These are phyloP conservation scores for Protosalanx chinensis DNA, from an alignment of 2,797 vertebrate species.

Conservation along the genomic window DNA sequence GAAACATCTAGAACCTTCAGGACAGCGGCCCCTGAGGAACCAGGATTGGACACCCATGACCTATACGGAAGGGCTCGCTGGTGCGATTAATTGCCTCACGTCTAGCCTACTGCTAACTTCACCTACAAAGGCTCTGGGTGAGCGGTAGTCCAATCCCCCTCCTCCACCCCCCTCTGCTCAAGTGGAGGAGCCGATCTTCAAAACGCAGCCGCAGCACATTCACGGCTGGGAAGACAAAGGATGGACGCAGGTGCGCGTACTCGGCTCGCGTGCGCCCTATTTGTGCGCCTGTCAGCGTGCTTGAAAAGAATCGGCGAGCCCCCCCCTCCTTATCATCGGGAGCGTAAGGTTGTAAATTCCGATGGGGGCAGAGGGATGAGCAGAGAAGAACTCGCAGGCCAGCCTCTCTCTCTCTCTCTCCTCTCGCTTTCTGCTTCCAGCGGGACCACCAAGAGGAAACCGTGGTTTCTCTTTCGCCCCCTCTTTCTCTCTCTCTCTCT, in stretches of 20 bases:
- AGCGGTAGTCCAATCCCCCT: conserved; percentile 13
- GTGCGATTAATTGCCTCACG: too few relatives aligned
- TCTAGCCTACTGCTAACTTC: neutral
- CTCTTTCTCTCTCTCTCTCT: conserved; percentile 25
- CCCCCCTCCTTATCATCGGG: conserved; percentile 11
- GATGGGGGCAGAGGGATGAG: conserved; percentile 23
- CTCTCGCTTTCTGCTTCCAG: conserved; percentile 6
- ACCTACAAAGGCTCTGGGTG: conserved; percentile 16
- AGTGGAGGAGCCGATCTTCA: neutral
- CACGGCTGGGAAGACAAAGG: neutral
- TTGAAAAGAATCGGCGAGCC: conserved; percentile 18
- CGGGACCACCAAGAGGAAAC: conserved; percentile 1
- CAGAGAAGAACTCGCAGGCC: conserved; percentile 13
- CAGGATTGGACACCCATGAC: too few relatives aligned
- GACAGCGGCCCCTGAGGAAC: too few relatives aligned
- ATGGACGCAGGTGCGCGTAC: neutral
- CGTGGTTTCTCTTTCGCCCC: conserved; percentile 22
- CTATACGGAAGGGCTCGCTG: conserved; percentile 3
- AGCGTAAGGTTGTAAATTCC: conserved; percentile 29
- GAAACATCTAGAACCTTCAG: too few relatives aligned
- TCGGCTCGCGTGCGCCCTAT: neutral
- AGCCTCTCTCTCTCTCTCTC: conserved; percentile 8
- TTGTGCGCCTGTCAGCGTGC: conserved; percentile 1
- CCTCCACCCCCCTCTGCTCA: conserved; percentile 21
- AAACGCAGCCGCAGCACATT: conserved; percentile 9